Conservation (phyloP, 1,140 invertebrate genomes). For the Dreissena rostriformis region DNA sequence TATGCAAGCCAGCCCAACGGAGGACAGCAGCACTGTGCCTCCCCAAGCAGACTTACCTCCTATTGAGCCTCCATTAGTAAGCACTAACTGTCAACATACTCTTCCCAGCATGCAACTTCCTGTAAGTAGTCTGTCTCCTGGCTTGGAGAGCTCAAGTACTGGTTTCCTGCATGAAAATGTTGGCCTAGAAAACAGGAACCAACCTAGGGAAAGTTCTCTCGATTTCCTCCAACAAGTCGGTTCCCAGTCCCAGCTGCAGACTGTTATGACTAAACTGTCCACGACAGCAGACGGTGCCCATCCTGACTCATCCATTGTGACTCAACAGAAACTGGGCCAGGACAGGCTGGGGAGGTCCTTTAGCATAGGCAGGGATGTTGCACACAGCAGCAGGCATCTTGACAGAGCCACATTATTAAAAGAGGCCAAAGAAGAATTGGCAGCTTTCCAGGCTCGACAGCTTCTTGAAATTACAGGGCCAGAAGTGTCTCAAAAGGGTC, state of each 20-base stretch:
- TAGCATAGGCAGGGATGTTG: neutral
- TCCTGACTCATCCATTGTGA: conserved; percentile 44
- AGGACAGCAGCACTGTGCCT: conserved; percentile 22
- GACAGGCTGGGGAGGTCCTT: neutral
- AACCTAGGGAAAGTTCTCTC: too few species aligned
- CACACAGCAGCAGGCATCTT: neutral
- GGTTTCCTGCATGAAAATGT: too few species aligned
- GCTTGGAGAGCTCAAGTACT: too few species aligned
- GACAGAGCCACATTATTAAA: neutral
- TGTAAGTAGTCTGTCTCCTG: neutral
- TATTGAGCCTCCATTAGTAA: neutral
- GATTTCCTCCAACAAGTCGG: neutral
- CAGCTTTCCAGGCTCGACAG: neutral
- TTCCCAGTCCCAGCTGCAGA: conserved; percentile 2
- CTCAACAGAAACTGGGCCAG: conserved; percentile 37
- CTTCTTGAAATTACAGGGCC: neutral
- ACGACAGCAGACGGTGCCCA: conserved; percentile 5
- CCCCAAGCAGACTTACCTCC: neutral
- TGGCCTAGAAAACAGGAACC: too few species aligned
- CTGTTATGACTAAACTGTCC: conserved; percentile 24
- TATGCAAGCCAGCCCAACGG: conserved; percentile 34
- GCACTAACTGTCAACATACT: neutral
- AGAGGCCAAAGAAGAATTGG: neutral
- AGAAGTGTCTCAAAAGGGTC: neutral
- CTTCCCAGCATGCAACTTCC: conserved; percentile 49